Percentiles rank a stretch among this genome's conserved stretches.
Conservation (phyloP, 1,140 invertebrate genomes). For the Drosophila willistoni region DNA sequence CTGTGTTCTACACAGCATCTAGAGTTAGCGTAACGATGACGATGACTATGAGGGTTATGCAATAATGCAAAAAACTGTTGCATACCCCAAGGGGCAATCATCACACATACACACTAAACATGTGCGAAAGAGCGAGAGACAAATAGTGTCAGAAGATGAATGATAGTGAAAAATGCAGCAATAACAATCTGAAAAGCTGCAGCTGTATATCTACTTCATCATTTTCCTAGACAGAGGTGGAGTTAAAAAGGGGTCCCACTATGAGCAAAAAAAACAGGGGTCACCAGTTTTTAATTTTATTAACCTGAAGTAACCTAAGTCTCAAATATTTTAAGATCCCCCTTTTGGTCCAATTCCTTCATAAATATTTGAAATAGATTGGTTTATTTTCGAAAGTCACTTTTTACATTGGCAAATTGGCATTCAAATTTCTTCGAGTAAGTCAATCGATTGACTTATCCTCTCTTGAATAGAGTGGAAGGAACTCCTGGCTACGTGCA, state of each 20-base stretch:
- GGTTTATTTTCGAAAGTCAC: not conserved
- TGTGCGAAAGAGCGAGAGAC: not conserved
- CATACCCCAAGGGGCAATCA: constrained; percentile 30
- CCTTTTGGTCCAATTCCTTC: too few relatives aligned
- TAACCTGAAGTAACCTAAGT: too few relatives aligned
- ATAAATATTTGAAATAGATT: too few relatives aligned
- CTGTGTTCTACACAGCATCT: constrained; percentile 8
- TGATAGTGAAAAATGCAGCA: constrained; percentile 2
- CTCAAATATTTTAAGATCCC: too few relatives aligned
- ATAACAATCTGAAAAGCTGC: constrained; percentile 4
- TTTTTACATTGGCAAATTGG: not conserved
- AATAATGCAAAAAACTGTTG: constrained; percentile 60
- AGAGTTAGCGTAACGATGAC: constrained; percentile 46
- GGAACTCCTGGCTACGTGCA: not conserved
- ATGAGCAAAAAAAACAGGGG: too few relatives aligned
- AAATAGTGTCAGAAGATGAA: not conserved
- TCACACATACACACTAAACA: not conserved
- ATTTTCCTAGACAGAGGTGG: not conserved
- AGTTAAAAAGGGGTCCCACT: not conserved
- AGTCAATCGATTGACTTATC: constrained; percentile 1
- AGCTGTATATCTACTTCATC: constrained; percentile 4
- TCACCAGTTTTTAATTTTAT: too few relatives aligned
- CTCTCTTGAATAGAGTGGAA: not conserved
- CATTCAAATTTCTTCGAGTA: not conserved
- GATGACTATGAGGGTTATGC: constrained; percentile 47